Base-by-base conservation (phyloP, 2,113 vertebrate genomes). In the Pongo abelii region DNA sequence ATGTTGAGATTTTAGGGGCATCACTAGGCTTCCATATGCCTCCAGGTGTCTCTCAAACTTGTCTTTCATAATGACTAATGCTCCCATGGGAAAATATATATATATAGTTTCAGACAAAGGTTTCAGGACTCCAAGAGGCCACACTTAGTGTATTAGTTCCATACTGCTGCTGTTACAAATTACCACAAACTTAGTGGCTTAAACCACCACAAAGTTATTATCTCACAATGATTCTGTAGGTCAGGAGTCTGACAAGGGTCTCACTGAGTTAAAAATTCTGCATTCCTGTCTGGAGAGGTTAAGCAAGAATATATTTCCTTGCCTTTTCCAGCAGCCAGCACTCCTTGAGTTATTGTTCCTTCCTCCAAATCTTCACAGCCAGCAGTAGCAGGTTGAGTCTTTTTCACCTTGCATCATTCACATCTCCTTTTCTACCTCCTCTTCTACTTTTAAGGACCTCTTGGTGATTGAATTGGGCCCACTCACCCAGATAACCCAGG, bases 311-410 rank as follows among this genome's bases (percentile, higher is more conserved):
- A 16, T 6, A 48, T 27, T 85, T 77, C 32, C 27, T 77, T 59
- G 61, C 48, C 57, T 89, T 79, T 79, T 88, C 40, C 5, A 59
- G 30, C 50, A 67, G 69, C 50, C 40, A 3, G 0, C 67, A 10
- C 6, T 43, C 16, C n/a, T 52, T 78, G 52, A 7, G 48, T 78
- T 13, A 52, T 9, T 25, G 3, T 16, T 6, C 6, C 20, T 57
- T 92, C 61, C 48, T 93, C n/a, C 57, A 55, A 55, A 25, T 70
- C 72, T 72, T 95, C 91, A 95, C 50, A 92, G 48, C 25, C 69
- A 83, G 18, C 35, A 27, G 22, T 5, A 7, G 4, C 9, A 52
- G 18, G 6, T 6, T 35, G 27, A n/a, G 8, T 70, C 40, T 81
- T 69, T 69, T 70, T 70, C 27, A 43, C 5, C 23, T 9, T 35